phyloP scores from a whole-genome alignment of 2,888 invertebrate species.

The Gasteruption jaculator region DNA sequence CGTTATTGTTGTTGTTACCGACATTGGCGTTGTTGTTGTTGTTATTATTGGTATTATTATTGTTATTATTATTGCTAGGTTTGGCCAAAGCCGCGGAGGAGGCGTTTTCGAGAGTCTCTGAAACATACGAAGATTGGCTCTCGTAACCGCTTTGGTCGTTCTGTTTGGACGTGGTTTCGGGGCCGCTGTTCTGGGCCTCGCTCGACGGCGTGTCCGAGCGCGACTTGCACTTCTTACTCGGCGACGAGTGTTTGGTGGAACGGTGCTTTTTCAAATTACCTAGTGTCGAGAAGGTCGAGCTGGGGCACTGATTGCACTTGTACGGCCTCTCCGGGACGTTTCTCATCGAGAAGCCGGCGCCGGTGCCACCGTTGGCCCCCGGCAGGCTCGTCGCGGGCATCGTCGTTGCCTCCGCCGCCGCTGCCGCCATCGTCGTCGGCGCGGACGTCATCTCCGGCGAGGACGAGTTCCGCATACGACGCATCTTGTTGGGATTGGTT shows the following conservation, averaged over 20 bases:
- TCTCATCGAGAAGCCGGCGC: conserved; percentile 56
- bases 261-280: conserved; percentile 78
- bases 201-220: conserved; percentile 45
- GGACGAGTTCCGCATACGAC: conserved; percentile 40
- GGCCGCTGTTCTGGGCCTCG: conserved; percentile 36
- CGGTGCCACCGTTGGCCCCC: conserved; percentile 42
- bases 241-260: conserved; percentile 67
- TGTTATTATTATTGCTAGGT: too few relatives aligned
- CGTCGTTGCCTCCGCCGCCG: conserved; percentile 42
- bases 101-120: conserved; percentile 35
- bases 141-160: conserved; percentile 47
- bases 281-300: conserved; percentile 76
- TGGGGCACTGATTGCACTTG: conserved; percentile 77
- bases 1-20: conserved; percentile 37
- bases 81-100: too few relatives aligned
- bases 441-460: conserved; percentile 51
- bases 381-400: conserved; percentile 10
- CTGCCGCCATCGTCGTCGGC: conserved; percentile 50
- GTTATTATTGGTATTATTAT: too few relatives aligned
- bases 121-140: conserved; percentile 43
- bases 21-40: conserved; percentile 35
- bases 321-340: conserved; percentile 73
- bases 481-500: conserved; percentile 48
- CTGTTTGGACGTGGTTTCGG: conserved; percentile 32
- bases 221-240: conserved; percentile 50